Evolutionary conservation across 2,113 vertebrate genomes (phyloP).

Genomic region (Mirounga angustirostris): DNA sequence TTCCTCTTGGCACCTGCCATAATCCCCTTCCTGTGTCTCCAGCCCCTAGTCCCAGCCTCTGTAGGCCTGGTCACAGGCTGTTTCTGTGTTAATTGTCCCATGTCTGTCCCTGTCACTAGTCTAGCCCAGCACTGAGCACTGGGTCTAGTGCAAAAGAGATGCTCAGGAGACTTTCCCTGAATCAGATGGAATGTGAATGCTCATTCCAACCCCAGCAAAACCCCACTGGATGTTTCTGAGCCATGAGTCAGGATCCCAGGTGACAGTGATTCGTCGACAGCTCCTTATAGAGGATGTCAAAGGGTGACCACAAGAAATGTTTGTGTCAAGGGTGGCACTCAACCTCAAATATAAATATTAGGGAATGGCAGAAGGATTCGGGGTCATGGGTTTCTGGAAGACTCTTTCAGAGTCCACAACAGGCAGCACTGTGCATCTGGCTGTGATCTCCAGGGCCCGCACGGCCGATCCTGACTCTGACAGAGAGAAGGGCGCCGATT

Average conservation of each 20-base stretch:
- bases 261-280: neutral
- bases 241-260: neutral
- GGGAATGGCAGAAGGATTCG: neutral
- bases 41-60: neutral
- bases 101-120: neutral
- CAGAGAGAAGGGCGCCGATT: rapidly evolving
- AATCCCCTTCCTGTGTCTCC: neutral
- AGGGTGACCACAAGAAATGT: neutral
- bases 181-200: neutral
- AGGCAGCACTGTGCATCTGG: neutral
- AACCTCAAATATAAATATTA: neutral
- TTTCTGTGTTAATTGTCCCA: too few relatives aligned
- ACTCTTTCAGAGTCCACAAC: neutral
- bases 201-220: neutral
- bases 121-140: neutral
- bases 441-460: neutral
- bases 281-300: neutral
- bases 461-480: neutral
- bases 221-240: neutral
- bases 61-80: neutral
- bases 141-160: neutral
- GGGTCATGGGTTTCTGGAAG: neutral
- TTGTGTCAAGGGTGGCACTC: neutral
- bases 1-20: neutral
- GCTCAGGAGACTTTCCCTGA: neutral